These are phyloP conservation scores for Conomelus anceps DNA, from an alignment of 2,888 invertebrate species.

Conservation along the genomic window DNA sequence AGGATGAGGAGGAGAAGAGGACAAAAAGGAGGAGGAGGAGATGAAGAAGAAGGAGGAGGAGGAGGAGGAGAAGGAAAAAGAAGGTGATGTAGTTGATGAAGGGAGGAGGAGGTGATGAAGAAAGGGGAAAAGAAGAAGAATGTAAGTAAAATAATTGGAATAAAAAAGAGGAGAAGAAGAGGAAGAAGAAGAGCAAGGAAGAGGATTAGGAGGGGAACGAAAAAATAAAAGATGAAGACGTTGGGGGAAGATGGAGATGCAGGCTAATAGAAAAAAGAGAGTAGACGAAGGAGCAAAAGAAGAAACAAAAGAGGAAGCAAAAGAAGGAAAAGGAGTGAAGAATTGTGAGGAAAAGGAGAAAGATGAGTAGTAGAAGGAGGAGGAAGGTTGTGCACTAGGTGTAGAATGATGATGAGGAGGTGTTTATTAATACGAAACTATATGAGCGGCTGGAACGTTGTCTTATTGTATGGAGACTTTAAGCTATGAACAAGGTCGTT, in stretches of 20 bases:
- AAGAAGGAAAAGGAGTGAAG: not conserved
- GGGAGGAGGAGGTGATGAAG: too few species aligned
- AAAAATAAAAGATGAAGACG: not conserved
- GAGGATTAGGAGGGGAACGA: not conserved
- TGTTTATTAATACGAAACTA: not conserved
- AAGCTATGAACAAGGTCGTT: not conserved
- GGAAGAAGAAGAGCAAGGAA: too few species aligned
- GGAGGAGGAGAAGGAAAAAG: not conserved
- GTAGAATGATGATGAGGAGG: not conserved
- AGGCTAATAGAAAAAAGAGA: not conserved
- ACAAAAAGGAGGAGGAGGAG: too few species aligned
- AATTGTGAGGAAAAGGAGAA: not conserved
- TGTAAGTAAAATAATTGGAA: too few species aligned
- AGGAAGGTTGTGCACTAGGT: not conserved
- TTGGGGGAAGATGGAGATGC: not conserved
- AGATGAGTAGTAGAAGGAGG: not conserved
- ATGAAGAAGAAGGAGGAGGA: too few species aligned
- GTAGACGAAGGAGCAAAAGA: not conserved
- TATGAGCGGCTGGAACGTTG: not conserved
- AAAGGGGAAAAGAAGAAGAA: too few species aligned
- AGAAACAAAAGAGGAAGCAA: not conserved
- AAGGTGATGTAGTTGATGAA: not conserved
- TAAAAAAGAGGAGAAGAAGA: too few species aligned
- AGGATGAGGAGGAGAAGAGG: not conserved
- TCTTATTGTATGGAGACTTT: not conserved